Percentiles rank a stretch among this genome's conserved stretches.
These are phyloP conservation scores for Pterophyllum scalare DNA, from an alignment of 2,113 vertebrate genomes.

Conservation along the genomic window DNA sequence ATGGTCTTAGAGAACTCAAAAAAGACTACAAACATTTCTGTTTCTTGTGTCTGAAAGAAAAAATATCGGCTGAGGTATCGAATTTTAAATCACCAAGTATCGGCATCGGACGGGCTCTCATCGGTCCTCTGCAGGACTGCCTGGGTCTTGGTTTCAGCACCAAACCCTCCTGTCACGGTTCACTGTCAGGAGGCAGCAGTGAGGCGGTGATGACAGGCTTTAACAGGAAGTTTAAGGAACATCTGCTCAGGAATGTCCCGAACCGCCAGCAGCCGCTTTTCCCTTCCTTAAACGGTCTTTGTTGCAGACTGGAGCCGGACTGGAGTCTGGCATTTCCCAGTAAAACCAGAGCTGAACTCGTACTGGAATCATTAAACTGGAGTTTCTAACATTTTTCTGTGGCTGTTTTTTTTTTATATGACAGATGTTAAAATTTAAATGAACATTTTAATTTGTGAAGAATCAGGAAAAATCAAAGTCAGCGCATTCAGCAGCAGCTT, in stretches of 20 bases:
- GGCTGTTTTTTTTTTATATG: neutral
- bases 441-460: neutral
- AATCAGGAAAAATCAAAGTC: neutral
- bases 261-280: too few relatives aligned
- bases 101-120: fast-evolving
- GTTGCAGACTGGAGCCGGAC: too few relatives aligned
- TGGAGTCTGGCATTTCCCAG: neutral
- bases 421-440: neutral
- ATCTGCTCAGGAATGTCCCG: too few relatives aligned
- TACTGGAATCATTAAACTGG: neutral
- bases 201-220: too few relatives aligned
- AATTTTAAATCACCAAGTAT: neutral
- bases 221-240: too few relatives aligned
- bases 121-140: neutral
- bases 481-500: neutral
- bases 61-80: too few relatives aligned
- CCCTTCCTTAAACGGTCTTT: too few relatives aligned
- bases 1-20: too few relatives aligned
- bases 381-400: neutral
- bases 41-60: neutral
- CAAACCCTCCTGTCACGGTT: too few relatives aligned
- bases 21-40: neutral
- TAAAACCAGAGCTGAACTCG: neutral
- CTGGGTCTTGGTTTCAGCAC: neutral
- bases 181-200: too few relatives aligned